Conservation (phyloP, 2,888 invertebrate genomes). For the Noctua janthe region DNA sequence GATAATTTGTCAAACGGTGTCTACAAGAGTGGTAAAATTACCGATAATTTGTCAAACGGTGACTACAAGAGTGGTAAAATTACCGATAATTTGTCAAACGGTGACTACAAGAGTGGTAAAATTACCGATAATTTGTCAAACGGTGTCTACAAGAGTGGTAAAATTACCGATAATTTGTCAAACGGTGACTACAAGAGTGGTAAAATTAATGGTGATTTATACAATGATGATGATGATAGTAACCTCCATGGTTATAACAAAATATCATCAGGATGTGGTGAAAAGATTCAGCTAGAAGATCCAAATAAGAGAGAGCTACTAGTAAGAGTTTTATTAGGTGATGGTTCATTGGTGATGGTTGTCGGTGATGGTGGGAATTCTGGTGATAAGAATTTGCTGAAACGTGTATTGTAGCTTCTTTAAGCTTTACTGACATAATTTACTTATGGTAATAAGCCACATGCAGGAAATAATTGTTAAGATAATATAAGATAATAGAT, state of each 20-base stretch:
- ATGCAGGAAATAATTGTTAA: not conserved
- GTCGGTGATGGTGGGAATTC: constrained; percentile 14
- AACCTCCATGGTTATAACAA: constrained; percentile 83
- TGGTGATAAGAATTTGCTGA: constrained; percentile 1
- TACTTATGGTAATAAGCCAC: not conserved
- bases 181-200: constrained; percentile 42
- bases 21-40: constrained; percentile 33
- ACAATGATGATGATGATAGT: constrained; percentile 66
- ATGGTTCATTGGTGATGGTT: constrained; percentile 62
- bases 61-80: constrained; percentile 54
- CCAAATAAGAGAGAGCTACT: constrained; percentile 83
- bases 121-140: too few species aligned
- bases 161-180: constrained; percentile 53
- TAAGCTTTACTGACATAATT: not conserved
- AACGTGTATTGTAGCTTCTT: not conserved
- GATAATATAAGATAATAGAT: too few species aligned
- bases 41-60: too few species aligned
- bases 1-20: constrained; percentile 48
- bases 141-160: constrained; percentile 45
- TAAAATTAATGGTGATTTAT: constrained; percentile 41
- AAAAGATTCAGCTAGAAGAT: constrained; percentile 84
- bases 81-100: constrained; percentile 46
- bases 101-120: constrained; percentile 33
- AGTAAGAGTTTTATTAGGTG: constrained; percentile 76
- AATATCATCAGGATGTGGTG: constrained; percentile 81